Percentiles rank a stretch among this genome's conserved stretches.
Conservation (phyloP, 2,888 invertebrate species). For the Leptopilina drosophilae region DNA sequence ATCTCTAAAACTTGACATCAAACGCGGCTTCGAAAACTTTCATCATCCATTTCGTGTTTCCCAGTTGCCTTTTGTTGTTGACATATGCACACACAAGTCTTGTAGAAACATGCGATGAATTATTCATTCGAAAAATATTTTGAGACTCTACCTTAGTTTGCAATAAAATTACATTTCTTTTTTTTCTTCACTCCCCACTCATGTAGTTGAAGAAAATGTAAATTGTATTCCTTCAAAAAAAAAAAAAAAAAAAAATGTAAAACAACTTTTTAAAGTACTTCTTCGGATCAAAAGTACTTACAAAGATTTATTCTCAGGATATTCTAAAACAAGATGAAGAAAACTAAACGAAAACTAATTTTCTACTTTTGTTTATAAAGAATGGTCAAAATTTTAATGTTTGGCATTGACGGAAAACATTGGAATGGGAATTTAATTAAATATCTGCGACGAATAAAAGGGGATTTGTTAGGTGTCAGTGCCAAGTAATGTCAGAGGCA, state of each 20-base stretch:
- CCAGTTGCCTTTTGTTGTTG: conserved; percentile 6
- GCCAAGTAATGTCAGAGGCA: conserved; percentile 61
- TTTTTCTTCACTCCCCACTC: not conserved
- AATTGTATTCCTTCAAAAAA: not conserved
- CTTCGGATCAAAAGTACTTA: no score
- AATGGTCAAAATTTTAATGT: conserved; percentile 19
- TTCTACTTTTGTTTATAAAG: not conserved
- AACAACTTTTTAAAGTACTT: no score
- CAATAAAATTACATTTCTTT: not conserved
- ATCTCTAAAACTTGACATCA: conserved; percentile 56
- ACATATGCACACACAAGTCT: conserved; percentile 19
- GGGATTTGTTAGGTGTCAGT: conserved; percentile 54
- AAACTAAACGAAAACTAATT: no score
- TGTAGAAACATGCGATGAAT: conserved; percentile 23
- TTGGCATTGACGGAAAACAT: conserved; percentile 37
- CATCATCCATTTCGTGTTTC: not conserved
- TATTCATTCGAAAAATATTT: conserved; percentile 37
- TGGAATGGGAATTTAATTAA: conserved; percentile 68
- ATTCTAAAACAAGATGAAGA: not conserved
- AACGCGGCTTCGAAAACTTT: conserved; percentile 53
- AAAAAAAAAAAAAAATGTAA: no score
- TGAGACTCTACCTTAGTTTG: not conserved
- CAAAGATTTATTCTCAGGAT: not conserved
- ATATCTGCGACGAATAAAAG: conserved; percentile 58
- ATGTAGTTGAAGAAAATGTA: not conserved